These are phyloP conservation scores for Acridotheres tristis DNA, from an alignment of 2,797 vertebrate genomes.

Conservation along the genomic window DNA sequence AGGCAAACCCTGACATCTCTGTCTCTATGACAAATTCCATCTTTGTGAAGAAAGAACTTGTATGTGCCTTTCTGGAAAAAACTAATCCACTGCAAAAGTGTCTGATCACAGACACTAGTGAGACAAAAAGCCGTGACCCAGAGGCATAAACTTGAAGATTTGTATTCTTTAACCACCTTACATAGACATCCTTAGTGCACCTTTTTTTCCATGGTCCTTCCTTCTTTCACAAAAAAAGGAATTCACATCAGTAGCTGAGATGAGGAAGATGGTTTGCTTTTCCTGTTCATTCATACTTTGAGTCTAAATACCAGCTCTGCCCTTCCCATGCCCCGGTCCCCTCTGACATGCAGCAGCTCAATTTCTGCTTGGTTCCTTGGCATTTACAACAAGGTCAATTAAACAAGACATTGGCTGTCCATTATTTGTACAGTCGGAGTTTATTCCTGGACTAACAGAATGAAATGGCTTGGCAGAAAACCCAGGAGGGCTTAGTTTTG, in stretches of 20 bases:
- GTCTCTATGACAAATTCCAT: not conserved
- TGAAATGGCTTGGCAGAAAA: not conserved
- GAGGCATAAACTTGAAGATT: not conserved
- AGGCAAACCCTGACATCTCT: not conserved
- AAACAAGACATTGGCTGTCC: constrained; percentile 14
- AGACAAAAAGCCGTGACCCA: not conserved
- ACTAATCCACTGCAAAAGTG: not conserved
- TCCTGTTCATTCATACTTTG: not conserved
- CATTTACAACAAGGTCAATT: constrained; percentile 45
- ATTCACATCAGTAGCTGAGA: not conserved
- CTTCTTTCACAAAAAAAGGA: not conserved
- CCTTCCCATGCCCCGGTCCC: not conserved
- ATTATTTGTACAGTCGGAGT: constrained; percentile 10
- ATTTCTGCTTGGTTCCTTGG: constrained; percentile 8
- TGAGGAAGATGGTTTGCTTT: not conserved
- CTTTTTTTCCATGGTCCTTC: not conserved
- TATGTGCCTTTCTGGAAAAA: not conserved
- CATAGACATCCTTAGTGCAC: not conserved
- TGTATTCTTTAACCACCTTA: not conserved
- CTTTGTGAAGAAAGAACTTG: not conserved
- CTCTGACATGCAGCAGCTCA: not conserved
- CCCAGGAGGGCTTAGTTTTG: not conserved
- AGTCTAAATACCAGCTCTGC: not conserved
- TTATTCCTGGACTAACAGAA: constrained; percentile 1
- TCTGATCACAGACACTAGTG: not conserved